Evolutionary conservation across 2,113 vertebrate genomes (phyloP).

Genomic region (Sula dactylatra): DNA sequence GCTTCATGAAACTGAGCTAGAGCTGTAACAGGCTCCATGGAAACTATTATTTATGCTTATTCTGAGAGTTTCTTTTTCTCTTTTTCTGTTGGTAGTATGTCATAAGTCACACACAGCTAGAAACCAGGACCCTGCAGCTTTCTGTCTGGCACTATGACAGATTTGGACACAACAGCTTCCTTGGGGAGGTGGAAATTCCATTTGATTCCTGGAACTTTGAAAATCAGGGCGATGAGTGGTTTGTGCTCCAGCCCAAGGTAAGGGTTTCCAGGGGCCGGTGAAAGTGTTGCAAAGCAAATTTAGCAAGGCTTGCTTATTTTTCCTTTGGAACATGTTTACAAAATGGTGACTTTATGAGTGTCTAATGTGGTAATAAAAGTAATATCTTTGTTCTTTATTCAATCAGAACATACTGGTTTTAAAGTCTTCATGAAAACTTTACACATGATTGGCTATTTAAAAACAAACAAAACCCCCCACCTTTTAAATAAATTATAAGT

Average conservation of each 20-base stretch:
- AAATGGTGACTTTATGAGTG: background rate
- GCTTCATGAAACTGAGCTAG: background rate
- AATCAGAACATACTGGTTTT: background rate
- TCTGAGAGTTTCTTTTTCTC: background rate
- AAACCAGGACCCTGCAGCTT: slow-evolving; percentile 90
- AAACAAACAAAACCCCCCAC: background rate
- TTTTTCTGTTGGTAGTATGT: slow-evolving; percentile 81
- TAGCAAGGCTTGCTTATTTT: background rate
- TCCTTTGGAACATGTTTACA: background rate
- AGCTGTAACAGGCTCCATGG: background rate
- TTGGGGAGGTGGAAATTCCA: slow-evolving; percentile 93
- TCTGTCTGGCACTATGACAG: slow-evolving; percentile 97
- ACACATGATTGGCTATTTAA: background rate
- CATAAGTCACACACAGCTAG: slow-evolving; percentile 95
- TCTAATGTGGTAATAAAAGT: background rate
- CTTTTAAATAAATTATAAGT: background rate
- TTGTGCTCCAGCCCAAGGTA: slow-evolving; percentile 91
- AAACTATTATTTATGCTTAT: slow-evolving; percentile 17
- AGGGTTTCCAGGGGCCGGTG: background rate
- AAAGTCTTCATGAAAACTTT: background rate
- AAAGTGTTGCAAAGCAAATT: background rate
- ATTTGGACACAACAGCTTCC: slow-evolving; percentile 92
- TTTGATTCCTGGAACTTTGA: slow-evolving; percentile 96
- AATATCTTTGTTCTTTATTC: background rate
- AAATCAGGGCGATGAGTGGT: slow-evolving; percentile 87